A percentile compares a stretch with the other conserved stretches of the same genome.
Conservation (phyloP, 2,113 vertebrate genomes). For the Muscicapa adusta region DNA sequence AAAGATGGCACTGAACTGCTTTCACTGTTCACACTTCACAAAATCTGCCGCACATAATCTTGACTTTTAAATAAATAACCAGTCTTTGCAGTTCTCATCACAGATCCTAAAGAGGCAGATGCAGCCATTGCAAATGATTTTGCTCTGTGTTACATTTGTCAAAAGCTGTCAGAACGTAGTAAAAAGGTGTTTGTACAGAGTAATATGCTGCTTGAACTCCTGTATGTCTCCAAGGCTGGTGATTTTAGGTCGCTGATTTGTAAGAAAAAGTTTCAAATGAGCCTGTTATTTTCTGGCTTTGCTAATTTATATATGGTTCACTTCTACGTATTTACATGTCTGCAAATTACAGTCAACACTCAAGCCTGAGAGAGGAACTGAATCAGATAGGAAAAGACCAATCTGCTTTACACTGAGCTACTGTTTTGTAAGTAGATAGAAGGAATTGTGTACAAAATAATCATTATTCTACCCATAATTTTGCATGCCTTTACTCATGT, state of each 20-base stretch:
- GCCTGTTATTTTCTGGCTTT: background rate
- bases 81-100: constrained; percentile 10
- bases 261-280: background rate
- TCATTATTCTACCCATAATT: background rate
- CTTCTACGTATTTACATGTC: background rate
- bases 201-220: constrained; percentile 47
- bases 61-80: constrained; percentile 53
- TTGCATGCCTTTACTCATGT: background rate
- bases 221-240: background rate
- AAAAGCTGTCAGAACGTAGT: constrained; percentile 54
- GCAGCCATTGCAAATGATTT: constrained; percentile 55
- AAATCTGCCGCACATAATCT: background rate
- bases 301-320: background rate
- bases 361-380: background rate
- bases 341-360: background rate
- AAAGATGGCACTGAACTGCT: background rate
- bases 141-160: constrained; percentile 44
- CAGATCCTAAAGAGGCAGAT: constrained; percentile 49
- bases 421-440: background rate
- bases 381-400: background rate
- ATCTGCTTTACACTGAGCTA: background rate
- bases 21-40: constrained; percentile 33
- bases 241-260: background rate
- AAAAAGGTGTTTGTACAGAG: constrained; percentile 45
- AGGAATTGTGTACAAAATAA: background rate